A percentile compares a stretch with the other conserved stretches of the same genome.
Conservation (phyloP, 2,797 vertebrate genomes). For the Galago senegalensis region DNA sequence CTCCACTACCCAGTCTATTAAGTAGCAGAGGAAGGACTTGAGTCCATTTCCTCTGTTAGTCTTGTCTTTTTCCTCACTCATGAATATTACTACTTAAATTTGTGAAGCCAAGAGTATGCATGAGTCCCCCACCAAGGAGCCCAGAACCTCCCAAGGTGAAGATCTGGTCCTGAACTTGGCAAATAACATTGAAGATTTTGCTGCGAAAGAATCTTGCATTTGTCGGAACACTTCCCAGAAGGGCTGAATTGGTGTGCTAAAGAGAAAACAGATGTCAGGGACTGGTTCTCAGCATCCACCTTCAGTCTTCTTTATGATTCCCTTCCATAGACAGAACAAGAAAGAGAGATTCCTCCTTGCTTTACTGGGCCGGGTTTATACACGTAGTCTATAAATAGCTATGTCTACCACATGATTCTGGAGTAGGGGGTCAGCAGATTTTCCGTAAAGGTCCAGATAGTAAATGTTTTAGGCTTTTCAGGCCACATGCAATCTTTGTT, state of each 20-base stretch:
- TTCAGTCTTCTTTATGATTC: background rate
- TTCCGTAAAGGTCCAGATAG: background rate
- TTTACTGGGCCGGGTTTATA: background rate
- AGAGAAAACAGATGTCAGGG: constrained; percentile 56
- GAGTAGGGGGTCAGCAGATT: background rate
- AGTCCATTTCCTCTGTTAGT: background rate
- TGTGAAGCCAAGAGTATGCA: background rate
- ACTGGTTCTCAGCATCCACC: background rate
- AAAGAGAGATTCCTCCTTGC: background rate
- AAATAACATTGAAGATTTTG: background rate
- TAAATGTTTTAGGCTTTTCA: background rate
- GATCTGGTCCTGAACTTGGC: background rate
- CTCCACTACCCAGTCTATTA: background rate
- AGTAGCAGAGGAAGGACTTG: background rate
- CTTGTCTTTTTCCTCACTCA: background rate
- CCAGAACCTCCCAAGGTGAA: constrained; percentile 11
- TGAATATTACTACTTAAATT: background rate
- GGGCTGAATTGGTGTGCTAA: background rate
- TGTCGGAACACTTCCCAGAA: background rate
- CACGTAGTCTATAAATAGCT: background rate
- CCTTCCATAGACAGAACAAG: background rate
- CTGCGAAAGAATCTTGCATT: background rate
- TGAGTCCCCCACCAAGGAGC: background rate
- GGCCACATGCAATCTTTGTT: background rate
- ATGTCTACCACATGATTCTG: background rate